phyloP scores from a whole-genome alignment of 2,797 vertebrate species.

The Bovichtus variegatus region DNA sequence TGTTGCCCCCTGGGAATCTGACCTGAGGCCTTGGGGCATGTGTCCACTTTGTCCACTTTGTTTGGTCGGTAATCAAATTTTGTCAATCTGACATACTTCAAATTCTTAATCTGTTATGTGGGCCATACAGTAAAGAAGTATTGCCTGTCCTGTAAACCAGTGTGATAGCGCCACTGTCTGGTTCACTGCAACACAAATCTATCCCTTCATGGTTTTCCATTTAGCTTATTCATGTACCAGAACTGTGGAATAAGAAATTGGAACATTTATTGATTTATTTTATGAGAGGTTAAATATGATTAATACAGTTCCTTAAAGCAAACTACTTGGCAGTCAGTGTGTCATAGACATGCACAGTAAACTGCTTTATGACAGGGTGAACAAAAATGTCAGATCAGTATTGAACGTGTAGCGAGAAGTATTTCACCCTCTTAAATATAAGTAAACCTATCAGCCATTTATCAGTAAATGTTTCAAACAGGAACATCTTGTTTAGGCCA shows the following conservation, averaged over 20 bases:
- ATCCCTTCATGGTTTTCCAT: not conserved
- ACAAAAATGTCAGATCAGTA: not conserved
- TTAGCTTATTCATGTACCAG: not conserved
- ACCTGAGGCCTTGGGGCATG: not conserved
- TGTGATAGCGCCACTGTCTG: not conserved
- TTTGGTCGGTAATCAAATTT: not conserved
- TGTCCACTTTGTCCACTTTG: not conserved
- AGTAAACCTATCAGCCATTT: too few species aligned
- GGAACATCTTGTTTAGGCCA: too few species aligned
- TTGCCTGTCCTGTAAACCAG: not conserved
- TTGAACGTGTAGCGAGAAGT: not conserved
- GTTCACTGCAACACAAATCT: not conserved
- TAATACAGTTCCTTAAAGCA: not conserved
- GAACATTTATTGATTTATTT: not conserved
- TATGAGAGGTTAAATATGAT: too few species aligned
- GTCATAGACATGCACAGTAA: not conserved
- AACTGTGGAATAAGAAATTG: not conserved
- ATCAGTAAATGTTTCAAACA: not conserved
- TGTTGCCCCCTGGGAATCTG: not conserved
- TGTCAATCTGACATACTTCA: not conserved
- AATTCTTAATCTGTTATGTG: not conserved
- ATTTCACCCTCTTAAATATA: not conserved
- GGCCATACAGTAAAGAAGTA: not conserved
- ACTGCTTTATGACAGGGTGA: not conserved
- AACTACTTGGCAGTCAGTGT: not conserved